These are phyloP conservation scores for Noctua comes DNA, from an alignment of 2,888 invertebrate genomes.

Conservation along the genomic window DNA sequence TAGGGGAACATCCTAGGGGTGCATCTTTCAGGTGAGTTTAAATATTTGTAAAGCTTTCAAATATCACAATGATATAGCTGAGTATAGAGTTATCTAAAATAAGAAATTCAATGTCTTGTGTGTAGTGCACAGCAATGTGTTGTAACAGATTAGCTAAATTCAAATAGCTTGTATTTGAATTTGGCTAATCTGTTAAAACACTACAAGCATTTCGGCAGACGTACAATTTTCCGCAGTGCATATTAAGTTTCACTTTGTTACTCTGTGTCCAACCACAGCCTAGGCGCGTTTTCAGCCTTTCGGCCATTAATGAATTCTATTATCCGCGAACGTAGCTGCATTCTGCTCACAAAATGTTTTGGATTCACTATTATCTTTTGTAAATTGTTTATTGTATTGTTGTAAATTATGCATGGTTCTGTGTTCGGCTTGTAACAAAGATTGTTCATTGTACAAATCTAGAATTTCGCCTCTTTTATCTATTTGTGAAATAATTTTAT, in stretches of 20 bases:
- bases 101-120: not conserved
- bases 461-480: not conserved
- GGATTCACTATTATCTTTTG: constrained; percentile 1
- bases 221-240: constrained; percentile 41
- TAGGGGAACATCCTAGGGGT: not conserved
- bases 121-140: not conserved
- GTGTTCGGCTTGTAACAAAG: not conserved
- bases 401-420: not conserved
- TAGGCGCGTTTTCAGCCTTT: constrained; percentile 38
- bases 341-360: constrained; percentile 22
- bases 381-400: not conserved
- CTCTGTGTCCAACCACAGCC: constrained; percentile 32
- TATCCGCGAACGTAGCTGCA: constrained; percentile 39
- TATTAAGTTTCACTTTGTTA: constrained; percentile 44
- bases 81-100: not conserved
- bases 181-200: constrained; percentile 3
- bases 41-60: not conserved
- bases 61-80: not conserved
- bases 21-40: constrained; percentile 16
- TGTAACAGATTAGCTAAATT: too few species aligned
- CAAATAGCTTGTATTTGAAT: constrained; percentile 3
- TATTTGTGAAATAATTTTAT: not conserved
- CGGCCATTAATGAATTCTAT: constrained; percentile 54
- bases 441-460: not conserved
- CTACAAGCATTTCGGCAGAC: constrained; percentile 8